Percentiles rank a stretch among this genome's conserved stretches.
phyloP scores from a whole-genome alignment of 1,140 invertebrate species.

The Drosophila triauraria region DNA sequence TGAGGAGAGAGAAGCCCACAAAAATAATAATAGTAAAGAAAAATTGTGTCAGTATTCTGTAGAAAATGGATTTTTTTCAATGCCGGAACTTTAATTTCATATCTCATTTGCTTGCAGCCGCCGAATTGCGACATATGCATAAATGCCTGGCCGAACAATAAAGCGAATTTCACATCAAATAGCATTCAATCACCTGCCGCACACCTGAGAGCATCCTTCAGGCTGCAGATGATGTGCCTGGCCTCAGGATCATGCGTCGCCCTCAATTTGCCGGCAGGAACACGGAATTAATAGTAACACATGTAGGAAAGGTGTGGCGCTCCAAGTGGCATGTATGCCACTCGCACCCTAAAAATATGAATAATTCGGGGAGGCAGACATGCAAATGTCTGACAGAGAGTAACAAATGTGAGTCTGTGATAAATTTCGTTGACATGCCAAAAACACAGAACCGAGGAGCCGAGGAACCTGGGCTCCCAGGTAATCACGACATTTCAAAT shows the following conservation, averaged over 20 bases:
- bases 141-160: slow-evolving; percentile 49
- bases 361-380: slow-evolving; percentile 67
- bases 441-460: slow-evolving; percentile 10
- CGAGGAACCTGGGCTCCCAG: slow-evolving; percentile 16
- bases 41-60: no score
- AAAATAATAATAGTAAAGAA: no score
- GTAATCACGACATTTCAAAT: slow-evolving; percentile 59
- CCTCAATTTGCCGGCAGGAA: slow-evolving; percentile 30
- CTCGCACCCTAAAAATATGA: slow-evolving; percentile 61
- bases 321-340: slow-evolving; percentile 11
- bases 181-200: slow-evolving; percentile 68
- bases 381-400: slow-evolving; percentile 65
- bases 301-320: slow-evolving; percentile 16
- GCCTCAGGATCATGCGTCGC: slow-evolving; percentile 24
- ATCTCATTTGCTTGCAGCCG: slow-evolving; percentile 27
- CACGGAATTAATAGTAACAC: slow-evolving; percentile 47
- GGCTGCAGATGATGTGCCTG: slow-evolving; percentile 19
- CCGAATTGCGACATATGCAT: slow-evolving; percentile 66
- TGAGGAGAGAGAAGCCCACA: no score
- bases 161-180: slow-evolving; percentile 69
- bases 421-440: slow-evolving; percentile 69
- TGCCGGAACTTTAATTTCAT: slow-evolving; percentile 13
- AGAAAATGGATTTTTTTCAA: not conserved
- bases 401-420: slow-evolving; percentile 74
- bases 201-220: slow-evolving; percentile 10